phyloP scores from a whole-genome alignment of 2,113 vertebrate species.

The Rhinolophus sinicus region DNA sequence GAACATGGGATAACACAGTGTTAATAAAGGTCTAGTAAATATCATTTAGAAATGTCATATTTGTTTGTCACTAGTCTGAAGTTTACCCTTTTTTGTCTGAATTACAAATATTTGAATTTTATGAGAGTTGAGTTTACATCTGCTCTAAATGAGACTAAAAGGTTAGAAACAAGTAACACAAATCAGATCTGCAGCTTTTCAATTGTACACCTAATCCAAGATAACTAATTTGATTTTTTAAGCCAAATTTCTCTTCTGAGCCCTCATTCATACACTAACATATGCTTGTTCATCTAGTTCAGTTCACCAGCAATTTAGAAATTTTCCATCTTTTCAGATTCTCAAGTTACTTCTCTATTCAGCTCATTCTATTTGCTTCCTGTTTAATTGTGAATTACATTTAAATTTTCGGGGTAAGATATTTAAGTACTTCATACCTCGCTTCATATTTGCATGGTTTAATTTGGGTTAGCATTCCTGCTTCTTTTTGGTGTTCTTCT shows the following conservation, averaged over 20 bases:
- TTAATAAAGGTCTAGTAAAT: constrained; percentile 62
- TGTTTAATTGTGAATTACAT: constrained; percentile 50
- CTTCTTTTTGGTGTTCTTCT: background rate
- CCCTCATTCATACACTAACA: background rate
- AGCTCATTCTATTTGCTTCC: background rate
- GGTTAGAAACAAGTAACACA: constrained; percentile 66
- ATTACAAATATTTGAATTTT: constrained; percentile 60
- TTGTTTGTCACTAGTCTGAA: constrained; percentile 48
- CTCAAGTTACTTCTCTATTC: constrained; percentile 53
- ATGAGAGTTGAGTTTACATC: constrained; percentile 52
- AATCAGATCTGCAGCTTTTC: constrained; percentile 48
- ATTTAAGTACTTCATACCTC: constrained; percentile 37
- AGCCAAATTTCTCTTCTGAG: constrained; percentile 47
- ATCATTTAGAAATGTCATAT: constrained; percentile 48
- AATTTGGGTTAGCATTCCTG: background rate
- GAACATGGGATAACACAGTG: constrained; percentile 7
- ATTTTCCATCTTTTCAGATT: constrained; percentile 53
- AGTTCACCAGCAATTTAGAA: background rate
- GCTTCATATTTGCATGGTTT: constrained; percentile 24
- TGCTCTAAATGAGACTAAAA: constrained; percentile 58
- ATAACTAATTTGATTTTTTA: constrained; percentile 15
- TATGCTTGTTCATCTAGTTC: background rate
- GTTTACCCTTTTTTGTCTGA: constrained; percentile 38
- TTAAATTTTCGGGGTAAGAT: background rate
- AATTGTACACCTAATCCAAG: background rate